Percentiles rank a stretch among this genome's conserved stretches.
phyloP scores from a whole-genome alignment of 64 coral and sea anemone genomes.

The Astreopora myriophthalma region DNA sequence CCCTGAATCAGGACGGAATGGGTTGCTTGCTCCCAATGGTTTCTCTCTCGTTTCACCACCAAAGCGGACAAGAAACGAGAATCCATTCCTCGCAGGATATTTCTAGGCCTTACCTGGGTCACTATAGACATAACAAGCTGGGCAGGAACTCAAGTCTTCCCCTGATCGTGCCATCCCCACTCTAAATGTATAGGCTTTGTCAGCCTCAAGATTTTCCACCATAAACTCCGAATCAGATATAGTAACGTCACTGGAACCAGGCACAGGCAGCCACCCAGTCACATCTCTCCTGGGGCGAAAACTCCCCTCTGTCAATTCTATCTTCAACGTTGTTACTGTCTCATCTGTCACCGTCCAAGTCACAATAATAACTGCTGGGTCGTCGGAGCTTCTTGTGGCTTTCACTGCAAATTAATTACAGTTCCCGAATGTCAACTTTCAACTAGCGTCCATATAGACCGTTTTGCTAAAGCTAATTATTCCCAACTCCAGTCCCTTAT shows the following conservation, averaged over 20 bases:
- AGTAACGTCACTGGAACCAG: neutral
- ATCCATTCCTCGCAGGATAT: no score
- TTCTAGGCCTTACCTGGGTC: neutral
- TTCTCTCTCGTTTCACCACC: no score
- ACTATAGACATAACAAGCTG: neutral
- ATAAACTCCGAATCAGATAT: neutral
- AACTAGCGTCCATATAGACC: no score
- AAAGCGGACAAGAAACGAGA: no score
- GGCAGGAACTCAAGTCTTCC: neutral
- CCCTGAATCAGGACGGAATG: no score
- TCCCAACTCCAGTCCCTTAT: no score
- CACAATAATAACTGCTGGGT: neutral
- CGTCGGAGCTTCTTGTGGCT: slow-evolving; percentile 1
- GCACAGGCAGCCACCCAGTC: neutral
- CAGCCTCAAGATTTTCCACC: slow-evolving; percentile 20
- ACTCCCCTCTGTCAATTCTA: neutral
- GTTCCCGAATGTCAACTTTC: neutral
- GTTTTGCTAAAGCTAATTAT: no score
- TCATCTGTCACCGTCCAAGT: slow-evolving; percentile 13
- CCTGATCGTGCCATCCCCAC: neutral
- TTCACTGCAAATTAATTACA: neutral
- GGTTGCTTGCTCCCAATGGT: no score
- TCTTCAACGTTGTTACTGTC: neutral
- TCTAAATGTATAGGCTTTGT: slow-evolving; percentile 42
- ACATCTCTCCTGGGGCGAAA: neutral